These are phyloP conservation scores for Stichopus chloronotus DNA, from an alignment of 35 echinoderm and acorn worm species.

Conservation along the genomic window DNA sequence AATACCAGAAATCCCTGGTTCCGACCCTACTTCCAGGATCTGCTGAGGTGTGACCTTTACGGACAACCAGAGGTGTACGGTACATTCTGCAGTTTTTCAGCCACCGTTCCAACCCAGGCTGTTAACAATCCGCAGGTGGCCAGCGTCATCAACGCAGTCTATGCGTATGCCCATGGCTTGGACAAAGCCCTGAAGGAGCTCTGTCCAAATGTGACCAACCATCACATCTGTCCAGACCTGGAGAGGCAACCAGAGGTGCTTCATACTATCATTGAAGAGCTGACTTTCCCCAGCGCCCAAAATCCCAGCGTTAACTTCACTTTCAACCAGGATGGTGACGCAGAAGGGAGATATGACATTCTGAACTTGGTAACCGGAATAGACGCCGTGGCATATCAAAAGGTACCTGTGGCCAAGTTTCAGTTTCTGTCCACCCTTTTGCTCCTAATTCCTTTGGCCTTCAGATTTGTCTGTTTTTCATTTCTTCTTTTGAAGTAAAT, in stretches of 20 bases:
- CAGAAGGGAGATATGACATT: conserved; percentile 73
- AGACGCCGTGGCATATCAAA: not conserved
- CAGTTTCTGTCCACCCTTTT: too few species aligned
- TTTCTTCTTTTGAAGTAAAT: too few species aligned
- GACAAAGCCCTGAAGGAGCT: conserved; percentile 63
- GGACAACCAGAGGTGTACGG: conserved; percentile 44
- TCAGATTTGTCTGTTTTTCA: too few species aligned
- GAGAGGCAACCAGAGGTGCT: conserved; percentile 50
- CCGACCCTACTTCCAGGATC: conserved; percentile 50
- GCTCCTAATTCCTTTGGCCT: too few species aligned
- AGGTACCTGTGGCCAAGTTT: not conserved
- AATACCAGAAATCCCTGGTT: conserved; percentile 94
- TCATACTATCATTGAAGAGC: conserved; percentile 55
- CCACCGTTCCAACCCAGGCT: not conserved
- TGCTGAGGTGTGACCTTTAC: conserved; percentile 71
- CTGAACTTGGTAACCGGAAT: conserved; percentile 53
- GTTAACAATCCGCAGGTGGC: conserved; percentile 63
- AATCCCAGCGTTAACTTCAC: conserved; percentile 46
- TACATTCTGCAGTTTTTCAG: conserved; percentile 4
- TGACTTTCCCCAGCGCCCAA: conserved; percentile 46
- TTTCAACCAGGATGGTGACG: conserved; percentile 78
- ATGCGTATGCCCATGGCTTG: conserved; percentile 78
- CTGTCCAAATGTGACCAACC: conserved; percentile 55
- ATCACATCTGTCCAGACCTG: conserved; percentile 64
- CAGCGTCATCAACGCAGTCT: conserved; percentile 78